Evolutionary conservation across 2,797 vertebrate species (phyloP).

Genomic region (Phrynocephalus guinanensis): DNA sequence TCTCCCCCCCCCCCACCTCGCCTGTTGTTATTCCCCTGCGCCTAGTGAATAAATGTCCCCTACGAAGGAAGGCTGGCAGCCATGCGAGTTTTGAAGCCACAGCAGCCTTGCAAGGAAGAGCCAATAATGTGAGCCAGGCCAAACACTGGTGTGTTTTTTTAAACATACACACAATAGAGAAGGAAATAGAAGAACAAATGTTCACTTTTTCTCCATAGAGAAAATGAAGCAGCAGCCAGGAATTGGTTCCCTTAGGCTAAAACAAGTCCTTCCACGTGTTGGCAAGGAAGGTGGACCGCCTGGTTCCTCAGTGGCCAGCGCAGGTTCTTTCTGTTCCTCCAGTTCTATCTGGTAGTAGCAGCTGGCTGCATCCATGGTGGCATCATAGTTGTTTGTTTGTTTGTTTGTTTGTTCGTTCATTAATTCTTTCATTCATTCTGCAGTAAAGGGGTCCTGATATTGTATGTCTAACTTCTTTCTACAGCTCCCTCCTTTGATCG

Average conservation of each 20-base stretch:
- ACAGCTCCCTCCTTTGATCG: too few species aligned
- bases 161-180: not conserved
- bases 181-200: constrained; percentile 4
- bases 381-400: too few species aligned
- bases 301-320: not conserved
- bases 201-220: not conserved
- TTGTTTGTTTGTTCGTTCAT: too few species aligned
- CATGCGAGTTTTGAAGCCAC: constrained; percentile 21
- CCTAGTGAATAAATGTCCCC: not conserved
- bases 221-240: not conserved
- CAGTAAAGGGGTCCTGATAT: too few species aligned
- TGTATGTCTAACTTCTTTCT: too few species aligned
- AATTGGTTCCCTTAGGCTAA: not conserved
- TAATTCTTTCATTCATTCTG: too few species aligned
- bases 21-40: constrained; percentile 17
- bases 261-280: not conserved
- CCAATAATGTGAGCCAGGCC: constrained; percentile 16
- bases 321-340: not conserved
- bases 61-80: constrained; percentile 13
- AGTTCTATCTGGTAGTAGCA: too few species aligned
- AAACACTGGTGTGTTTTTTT: not conserved
- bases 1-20: constrained; percentile 31
- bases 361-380: too few species aligned
- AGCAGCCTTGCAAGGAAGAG: not conserved
- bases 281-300: too few species aligned